These are phyloP conservation scores for Psammodynastes pulverulentus DNA, from an alignment of 2,113 vertebrate species.

Conservation along the genomic window DNA sequence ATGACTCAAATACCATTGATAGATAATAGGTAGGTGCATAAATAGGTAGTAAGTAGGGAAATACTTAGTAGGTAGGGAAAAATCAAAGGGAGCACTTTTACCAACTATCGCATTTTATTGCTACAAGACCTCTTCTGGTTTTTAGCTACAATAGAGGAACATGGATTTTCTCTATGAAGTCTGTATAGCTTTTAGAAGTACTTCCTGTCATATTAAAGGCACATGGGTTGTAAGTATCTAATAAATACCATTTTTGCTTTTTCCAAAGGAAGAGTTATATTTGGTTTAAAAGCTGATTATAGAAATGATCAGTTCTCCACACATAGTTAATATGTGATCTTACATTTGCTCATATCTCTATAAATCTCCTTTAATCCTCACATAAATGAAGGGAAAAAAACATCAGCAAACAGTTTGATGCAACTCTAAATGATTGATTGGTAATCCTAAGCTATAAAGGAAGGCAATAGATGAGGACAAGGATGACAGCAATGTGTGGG, in stretches of 20 bases:
- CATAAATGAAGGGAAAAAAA: not conserved
- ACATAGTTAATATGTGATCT: not conserved
- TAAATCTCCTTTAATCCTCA: not conserved
- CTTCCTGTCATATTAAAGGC: not conserved
- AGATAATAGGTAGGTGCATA: not conserved
- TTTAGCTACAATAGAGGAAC: not conserved
- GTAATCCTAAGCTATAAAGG: not conserved
- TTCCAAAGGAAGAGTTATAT: not conserved
- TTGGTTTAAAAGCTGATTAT: not conserved
- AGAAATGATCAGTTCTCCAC: not conserved
- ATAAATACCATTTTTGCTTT: not conserved
- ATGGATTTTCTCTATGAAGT: not conserved
- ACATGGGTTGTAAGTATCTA: not conserved
- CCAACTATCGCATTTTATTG: not conserved
- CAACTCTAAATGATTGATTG: conserved; percentile 13
- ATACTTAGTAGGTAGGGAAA: not conserved
- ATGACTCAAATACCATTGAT: not conserved
- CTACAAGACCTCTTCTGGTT: not conserved
- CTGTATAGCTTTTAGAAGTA: not conserved
- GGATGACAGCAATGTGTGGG: not conserved
- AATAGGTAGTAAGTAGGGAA: not conserved
- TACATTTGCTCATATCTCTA: not conserved
- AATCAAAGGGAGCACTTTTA: not conserved
- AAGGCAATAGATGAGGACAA: conserved; percentile 1
- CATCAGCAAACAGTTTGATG: not conserved